Evolutionary conservation across 2,888 invertebrate genomes (phyloP), one percentile per base, ranked within the genome.

Genomic region (Erebia ligea): DNA sequence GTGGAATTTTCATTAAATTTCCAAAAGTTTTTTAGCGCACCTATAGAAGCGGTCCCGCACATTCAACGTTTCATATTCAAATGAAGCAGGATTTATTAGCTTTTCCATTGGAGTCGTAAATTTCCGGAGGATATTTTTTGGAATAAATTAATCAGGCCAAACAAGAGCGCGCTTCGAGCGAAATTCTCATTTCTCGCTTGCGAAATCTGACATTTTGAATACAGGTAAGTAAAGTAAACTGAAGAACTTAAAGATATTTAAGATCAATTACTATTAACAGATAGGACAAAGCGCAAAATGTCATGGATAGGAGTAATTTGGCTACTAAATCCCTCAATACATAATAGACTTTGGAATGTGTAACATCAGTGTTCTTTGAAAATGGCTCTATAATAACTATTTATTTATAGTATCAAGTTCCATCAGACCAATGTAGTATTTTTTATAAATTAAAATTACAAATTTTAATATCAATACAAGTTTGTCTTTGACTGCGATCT

Each of bases 121-220:
- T 63, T 69, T 69, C 58, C 63, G 58, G 58, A 64, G 67, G 52
- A 52, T 52, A 48, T 69, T 69, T 73, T 64, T 69, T 59, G 58
- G 65, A 68, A 75, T 70, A 68, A 75, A 77, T 75, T 73, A 76
- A 73, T 73, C 69, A 71, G 71, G 58, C 65, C 73, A 71, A 70
- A 71, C 69, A 64, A 66, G 40, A 59, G 17, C 68, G 71, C 71
- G 72, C 72, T 69, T n/a, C 57, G 71, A 54, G 67, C 45, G 67
- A 67, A 73, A 64, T 71, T 62, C 61, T 61, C 58, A 61, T 70
- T 73, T 68, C 57, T 34, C 57, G 54, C 65, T 67, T 11, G 8
- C 61, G 42, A 64, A 67, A 67, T 67, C 25, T 62, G 69, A 71
- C 71, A 76, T 76, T 75, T 73, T 71, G 68, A 70, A 69, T 73